A percentile compares a stretch with the other conserved stretches of the same genome.
Conservation (phyloP, 2,888 invertebrate species). For the Phytoseiulus persimilis region DNA sequence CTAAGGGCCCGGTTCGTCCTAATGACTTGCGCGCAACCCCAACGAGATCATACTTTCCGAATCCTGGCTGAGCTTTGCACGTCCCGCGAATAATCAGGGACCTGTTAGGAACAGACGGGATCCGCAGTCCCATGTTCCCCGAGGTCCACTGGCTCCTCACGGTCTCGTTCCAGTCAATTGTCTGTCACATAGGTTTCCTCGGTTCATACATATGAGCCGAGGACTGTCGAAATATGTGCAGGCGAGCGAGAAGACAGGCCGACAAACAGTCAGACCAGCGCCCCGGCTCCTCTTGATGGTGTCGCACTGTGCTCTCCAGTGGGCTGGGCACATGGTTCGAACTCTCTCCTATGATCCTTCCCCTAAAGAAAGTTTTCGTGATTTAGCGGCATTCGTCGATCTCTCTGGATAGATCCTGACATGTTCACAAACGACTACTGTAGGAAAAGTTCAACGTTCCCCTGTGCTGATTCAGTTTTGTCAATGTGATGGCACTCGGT, state of each 20-base stretch:
- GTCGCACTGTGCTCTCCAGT: background rate
- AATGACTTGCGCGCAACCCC: background rate
- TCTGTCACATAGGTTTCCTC: background rate
- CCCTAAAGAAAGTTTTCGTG: background rate
- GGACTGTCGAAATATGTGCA: background rate
- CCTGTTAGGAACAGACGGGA: background rate
- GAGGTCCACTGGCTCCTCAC: background rate
- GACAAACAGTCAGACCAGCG: background rate
- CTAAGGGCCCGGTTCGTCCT: background rate
- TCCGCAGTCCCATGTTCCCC: background rate
- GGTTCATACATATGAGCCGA: background rate
- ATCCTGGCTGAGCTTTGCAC: background rate
- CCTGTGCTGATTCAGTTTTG: background rate
- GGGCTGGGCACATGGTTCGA: background rate
- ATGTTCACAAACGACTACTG: background rate
- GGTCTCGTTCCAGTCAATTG: background rate
- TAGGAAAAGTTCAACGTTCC: background rate
- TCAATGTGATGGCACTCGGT: background rate
- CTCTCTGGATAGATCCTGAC: background rate
- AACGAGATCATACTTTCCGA: background rate
- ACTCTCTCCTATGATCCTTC: background rate
- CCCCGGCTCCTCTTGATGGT: background rate
- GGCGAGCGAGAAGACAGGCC: background rate
- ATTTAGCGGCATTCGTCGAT: background rate
- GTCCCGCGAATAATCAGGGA: background rate